Percentiles rank a stretch among this genome's conserved stretches.
These are phyloP conservation scores for Calyptomena viridis DNA, from an alignment of 2,113 vertebrate species.

Conservation along the genomic window DNA sequence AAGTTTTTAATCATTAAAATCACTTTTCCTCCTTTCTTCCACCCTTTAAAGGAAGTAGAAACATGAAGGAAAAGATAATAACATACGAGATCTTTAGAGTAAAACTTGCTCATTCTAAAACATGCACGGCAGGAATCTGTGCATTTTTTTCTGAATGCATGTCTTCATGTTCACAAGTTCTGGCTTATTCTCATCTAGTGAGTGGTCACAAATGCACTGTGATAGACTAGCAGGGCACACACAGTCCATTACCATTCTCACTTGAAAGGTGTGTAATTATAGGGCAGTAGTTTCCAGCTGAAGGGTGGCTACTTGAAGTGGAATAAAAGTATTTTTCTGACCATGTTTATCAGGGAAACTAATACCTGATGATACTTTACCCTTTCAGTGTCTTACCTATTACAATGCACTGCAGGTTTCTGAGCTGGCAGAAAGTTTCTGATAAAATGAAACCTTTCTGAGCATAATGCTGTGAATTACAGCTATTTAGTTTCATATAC, in stretches of 20 bases:
- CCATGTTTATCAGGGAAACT: not conserved
- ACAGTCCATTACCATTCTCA: not conserved
- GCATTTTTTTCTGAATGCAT: not conserved
- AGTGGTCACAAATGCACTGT: not conserved
- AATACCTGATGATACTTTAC: not conserved
- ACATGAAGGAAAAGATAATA: not conserved
- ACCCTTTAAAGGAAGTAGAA: not conserved
- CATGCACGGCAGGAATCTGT: accelerated
- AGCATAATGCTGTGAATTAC: not conserved
- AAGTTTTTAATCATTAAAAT: not conserved
- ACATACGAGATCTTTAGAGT: not conserved
- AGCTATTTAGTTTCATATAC: not conserved
- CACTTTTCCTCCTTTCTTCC: not conserved
- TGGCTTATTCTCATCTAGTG: not conserved
- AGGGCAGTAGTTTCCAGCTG: not conserved
- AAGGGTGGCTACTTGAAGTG: not conserved
- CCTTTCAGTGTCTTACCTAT: not conserved
- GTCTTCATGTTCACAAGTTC: not conserved
- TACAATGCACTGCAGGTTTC: not conserved
- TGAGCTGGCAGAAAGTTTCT: not conserved
- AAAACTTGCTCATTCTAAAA: not conserved
- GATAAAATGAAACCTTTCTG: not conserved
- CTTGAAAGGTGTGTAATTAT: not conserved
- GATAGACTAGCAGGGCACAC: not conserved
- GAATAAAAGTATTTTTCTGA: not conserved